These are phyloP conservation scores for Bombyx huttoni DNA, from an alignment of 2,888 invertebrate species.

Conservation along the genomic window DNA sequence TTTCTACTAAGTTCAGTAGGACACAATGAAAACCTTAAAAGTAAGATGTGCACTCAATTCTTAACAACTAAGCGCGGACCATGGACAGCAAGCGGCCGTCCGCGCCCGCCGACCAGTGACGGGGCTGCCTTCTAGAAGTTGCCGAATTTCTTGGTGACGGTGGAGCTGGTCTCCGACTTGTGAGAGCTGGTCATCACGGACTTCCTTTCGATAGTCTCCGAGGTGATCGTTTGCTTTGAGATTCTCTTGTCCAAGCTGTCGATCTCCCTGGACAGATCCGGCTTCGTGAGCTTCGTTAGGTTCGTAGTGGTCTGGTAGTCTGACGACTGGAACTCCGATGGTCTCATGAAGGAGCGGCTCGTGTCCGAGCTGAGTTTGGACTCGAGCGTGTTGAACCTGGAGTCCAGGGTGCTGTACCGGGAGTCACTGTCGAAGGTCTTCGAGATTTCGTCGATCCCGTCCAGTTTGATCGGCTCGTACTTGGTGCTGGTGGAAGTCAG, in stretches of 20 bases:
- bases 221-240: conserved; percentile 77
- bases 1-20: background rate
- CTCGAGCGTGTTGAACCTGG: conserved; percentile 56
- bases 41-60: too few relatives aligned
- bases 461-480: conserved; percentile 58
- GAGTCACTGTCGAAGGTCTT: conserved; percentile 67
- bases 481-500: conserved; percentile 61
- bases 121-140: conserved; percentile 56
- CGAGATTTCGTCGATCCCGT: conserved; percentile 66
- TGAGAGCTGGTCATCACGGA: conserved; percentile 77
- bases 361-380: conserved; percentile 62
- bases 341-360: conserved; percentile 63
- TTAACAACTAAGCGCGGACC: too few relatives aligned
- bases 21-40: background rate
- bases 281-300: conserved; percentile 42
- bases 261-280: conserved; percentile 58
- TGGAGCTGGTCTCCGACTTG: conserved; percentile 70
- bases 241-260: conserved; percentile 77
- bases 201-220: conserved; percentile 78
- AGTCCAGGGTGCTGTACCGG: conserved; percentile 57
- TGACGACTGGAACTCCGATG: conserved; percentile 59
- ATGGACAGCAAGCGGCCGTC: background rate
- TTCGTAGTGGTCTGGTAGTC: conserved; percentile 41
- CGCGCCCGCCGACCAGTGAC: too few relatives aligned
- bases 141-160: conserved; percentile 70